These are phyloP conservation scores for Crambe crambe DNA, from an alignment of 37 sponge, comb jelly and placozoan genomes.

Conservation along the genomic window DNA sequence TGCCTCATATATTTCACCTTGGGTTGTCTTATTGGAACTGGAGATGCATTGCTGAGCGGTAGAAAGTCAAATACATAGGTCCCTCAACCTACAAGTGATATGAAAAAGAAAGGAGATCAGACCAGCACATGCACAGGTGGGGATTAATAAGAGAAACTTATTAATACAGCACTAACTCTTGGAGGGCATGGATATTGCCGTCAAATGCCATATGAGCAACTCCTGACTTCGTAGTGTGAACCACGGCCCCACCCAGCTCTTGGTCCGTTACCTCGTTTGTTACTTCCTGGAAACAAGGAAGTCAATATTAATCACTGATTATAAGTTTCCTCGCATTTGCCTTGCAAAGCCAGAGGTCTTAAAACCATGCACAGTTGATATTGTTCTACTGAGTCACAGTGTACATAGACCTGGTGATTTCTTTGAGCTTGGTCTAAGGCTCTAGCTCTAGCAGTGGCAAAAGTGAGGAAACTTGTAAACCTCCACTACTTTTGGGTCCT, in stretches of 20 bases:
- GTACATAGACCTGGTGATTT: too few relatives aligned
- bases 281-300: slow-evolving; percentile 69
- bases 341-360: too few relatives aligned
- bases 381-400: background rate
- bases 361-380: too few relatives aligned
- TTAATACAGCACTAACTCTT: slow-evolving; percentile 77
- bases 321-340: too few relatives aligned
- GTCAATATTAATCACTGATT: too few relatives aligned
- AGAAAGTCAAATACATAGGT: slow-evolving; percentile 86
- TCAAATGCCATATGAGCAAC: slow-evolving; percentile 93
- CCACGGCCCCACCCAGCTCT: slow-evolving; percentile 90
- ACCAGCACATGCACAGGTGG: too few relatives aligned
- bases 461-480: too few relatives aligned
- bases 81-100: slow-evolving; percentile 81
- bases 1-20: too few relatives aligned
- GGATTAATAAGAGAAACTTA: too few relatives aligned
- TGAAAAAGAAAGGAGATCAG: too few relatives aligned
- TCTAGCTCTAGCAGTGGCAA: too few relatives aligned
- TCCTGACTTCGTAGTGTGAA: slow-evolving; percentile 93
- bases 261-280: slow-evolving; percentile 88
- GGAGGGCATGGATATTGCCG: slow-evolving; percentile 85
- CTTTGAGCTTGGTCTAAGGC: too few relatives aligned
- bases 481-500: slow-evolving; percentile 98
- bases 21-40: slow-evolving; percentile 76
- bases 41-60: slow-evolving; percentile 89